Conservation (phyloP, 2,797 vertebrate genomes). For the Uromys caudimaculatus region DNA sequence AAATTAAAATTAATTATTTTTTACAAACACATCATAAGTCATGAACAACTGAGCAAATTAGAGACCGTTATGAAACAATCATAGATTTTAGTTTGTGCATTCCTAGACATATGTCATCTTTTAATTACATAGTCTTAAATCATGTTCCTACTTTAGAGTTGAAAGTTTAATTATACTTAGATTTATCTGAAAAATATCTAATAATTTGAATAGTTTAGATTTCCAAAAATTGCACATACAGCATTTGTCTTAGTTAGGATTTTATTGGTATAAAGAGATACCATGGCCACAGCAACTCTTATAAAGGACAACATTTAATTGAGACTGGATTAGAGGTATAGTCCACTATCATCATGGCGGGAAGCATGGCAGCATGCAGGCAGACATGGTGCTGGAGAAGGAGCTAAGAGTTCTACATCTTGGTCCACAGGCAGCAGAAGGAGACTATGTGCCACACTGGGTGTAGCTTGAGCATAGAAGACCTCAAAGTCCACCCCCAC, state of each 20-base stretch:
- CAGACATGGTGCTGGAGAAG: not conserved
- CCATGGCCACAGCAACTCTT: not conserved
- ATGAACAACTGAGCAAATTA: not conserved
- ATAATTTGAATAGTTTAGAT: constrained; percentile 19
- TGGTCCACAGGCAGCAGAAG: not conserved
- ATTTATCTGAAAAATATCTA: constrained; percentile 14
- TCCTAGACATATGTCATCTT: not conserved
- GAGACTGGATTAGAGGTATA: not conserved
- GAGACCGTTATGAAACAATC: not conserved
- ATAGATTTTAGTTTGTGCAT: not conserved
- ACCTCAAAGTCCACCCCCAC: not conserved
- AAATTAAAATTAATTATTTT: not conserved
- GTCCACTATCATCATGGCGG: not conserved
- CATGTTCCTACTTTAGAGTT: constrained; percentile 20
- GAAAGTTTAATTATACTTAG: constrained; percentile 55
- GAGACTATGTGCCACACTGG: not conserved
- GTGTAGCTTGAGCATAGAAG: not conserved
- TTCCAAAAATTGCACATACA: not conserved
- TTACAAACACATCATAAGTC: not conserved
- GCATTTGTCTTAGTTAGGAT: not conserved
- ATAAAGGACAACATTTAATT: not conserved
- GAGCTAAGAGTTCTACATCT: not conserved
- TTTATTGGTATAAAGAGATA: not conserved
- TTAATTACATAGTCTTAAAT: not conserved
- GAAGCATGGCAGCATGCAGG: not conserved